These are phyloP conservation scores for Pocillopora meandrina DNA, from an alignment of 92 coral and sea anemone genomes.

Conservation along the genomic window DNA sequence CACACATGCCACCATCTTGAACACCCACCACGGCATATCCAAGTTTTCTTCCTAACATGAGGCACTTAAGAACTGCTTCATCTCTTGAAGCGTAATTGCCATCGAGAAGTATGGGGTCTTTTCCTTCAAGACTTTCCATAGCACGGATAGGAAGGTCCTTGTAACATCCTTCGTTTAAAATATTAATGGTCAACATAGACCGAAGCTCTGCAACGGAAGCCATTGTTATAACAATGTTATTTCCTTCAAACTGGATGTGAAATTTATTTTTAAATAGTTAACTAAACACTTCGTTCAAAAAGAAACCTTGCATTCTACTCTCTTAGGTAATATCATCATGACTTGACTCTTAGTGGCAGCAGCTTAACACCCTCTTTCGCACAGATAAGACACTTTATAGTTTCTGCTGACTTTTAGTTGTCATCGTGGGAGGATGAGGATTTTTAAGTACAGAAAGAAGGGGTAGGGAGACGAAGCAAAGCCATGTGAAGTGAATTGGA, in stretches of 20 bases:
- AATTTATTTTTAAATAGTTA: too few species aligned
- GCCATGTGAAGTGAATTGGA: too few species aligned
- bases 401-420: too few species aligned
- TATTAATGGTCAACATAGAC: too few species aligned
- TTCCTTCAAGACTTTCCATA: constrained; percentile 6
- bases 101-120: not conserved
- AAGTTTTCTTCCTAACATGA: constrained; percentile 4
- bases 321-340: too few species aligned
- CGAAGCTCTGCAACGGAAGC: not conserved
- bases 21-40: constrained; percentile 28
- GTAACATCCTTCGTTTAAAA: not conserved
- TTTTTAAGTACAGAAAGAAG: too few species aligned
- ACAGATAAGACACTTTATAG: too few species aligned
- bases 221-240: not conserved
- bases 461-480: too few species aligned
- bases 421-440: too few species aligned
- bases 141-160: not conserved
- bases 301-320: not conserved
- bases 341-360: too few species aligned
- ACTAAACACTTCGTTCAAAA: not conserved
- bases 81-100: not conserved
- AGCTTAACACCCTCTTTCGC: too few species aligned
- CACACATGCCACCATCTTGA: constrained; percentile 43
- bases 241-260: too few species aligned
- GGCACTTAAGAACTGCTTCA: constrained; percentile 23